Evolutionary conservation across 1,140 invertebrate genomes (phyloP).

Genomic region (Leptinotarsa defecta): DNA sequence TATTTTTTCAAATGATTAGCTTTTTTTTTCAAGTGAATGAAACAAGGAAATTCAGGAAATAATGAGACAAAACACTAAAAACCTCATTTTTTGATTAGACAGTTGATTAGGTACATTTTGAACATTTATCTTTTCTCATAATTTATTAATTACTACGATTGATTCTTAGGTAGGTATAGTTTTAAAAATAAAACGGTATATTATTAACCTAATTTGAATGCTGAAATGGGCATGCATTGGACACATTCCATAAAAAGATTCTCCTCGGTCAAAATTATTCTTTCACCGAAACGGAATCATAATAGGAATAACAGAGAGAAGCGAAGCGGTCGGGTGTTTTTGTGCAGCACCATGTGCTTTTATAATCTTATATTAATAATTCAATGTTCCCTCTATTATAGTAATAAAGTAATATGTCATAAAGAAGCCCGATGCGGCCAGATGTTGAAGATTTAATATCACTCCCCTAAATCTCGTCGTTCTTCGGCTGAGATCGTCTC

Average conservation of each 20-base stretch:
- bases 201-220: not conserved
- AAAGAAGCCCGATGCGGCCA: slow-evolving; percentile 52
- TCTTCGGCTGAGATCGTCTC: slow-evolving; percentile 29
- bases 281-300: slow-evolving; percentile 44
- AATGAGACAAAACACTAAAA: too few species aligned
- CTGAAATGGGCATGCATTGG: not conserved
- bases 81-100: too few species aligned
- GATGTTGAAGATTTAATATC: slow-evolving; percentile 55
- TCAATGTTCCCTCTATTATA: slow-evolving; percentile 57
- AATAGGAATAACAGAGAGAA: slow-evolving; percentile 35
- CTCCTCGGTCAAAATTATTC: slow-evolving; percentile 13
- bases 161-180: too few species aligned
- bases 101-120: too few species aligned
- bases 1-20: too few species aligned
- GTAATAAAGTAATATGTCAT: slow-evolving; percentile 58
- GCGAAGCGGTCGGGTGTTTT: slow-evolving; percentile 39
- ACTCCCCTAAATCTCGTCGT: slow-evolving; percentile 29
- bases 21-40: too few species aligned
- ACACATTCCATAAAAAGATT: slow-evolving; percentile 36
- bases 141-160: too few species aligned
- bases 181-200: too few species aligned
- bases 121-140: too few species aligned
- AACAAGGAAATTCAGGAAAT: too few species aligned
- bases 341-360: slow-evolving; percentile 49
- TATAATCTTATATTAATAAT: slow-evolving; percentile 58